These are phyloP conservation scores for Pangasius macronema DNA, from an alignment of 2,797 vertebrate species.

Conservation along the genomic window DNA sequence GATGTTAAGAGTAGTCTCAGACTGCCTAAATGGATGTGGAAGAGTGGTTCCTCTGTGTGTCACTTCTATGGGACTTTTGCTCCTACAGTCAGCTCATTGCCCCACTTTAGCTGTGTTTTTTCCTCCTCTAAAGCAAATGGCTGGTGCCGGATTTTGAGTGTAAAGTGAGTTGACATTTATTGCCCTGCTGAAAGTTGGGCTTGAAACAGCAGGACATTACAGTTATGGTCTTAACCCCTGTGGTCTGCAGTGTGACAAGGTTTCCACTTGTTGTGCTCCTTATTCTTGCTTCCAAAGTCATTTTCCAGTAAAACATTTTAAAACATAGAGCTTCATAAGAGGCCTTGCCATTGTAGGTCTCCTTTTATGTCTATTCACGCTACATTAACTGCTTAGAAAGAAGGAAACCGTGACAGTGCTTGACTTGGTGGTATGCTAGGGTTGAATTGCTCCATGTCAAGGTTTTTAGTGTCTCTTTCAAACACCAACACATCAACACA, in stretches of 20 bases:
- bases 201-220: constrained; percentile 67
- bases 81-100: constrained; percentile 49
- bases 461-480: constrained; percentile 22
- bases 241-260: constrained; percentile 51
- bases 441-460: constrained; percentile 11
- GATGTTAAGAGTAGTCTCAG: constrained; percentile 1
- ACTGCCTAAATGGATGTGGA: constrained; percentile 60
- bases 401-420: constrained; percentile 12
- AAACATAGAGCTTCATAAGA: neutral
- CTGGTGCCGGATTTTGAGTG: constrained; percentile 55
- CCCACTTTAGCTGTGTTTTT: constrained; percentile 31
- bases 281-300: neutral
- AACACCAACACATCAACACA: neutral
- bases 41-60: constrained; percentile 60
- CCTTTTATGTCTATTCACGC: constrained; percentile 21
- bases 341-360: neutral
- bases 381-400: constrained; percentile 5
- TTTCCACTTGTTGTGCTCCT: constrained; percentile 32
- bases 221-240: constrained; percentile 63
- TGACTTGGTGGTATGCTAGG: constrained; percentile 10
- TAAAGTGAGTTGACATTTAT: constrained; percentile 71
- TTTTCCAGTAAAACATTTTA: neutral
- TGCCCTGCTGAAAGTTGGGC: constrained; percentile 61
- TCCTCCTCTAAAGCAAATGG: constrained; percentile 55
- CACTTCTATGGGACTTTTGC: constrained; percentile 62